A percentile compares a stretch with the other conserved stretches of the same genome.
phyloP scores from a whole-genome alignment of 2,797 vertebrate species.

The Tragopan temminckii region DNA sequence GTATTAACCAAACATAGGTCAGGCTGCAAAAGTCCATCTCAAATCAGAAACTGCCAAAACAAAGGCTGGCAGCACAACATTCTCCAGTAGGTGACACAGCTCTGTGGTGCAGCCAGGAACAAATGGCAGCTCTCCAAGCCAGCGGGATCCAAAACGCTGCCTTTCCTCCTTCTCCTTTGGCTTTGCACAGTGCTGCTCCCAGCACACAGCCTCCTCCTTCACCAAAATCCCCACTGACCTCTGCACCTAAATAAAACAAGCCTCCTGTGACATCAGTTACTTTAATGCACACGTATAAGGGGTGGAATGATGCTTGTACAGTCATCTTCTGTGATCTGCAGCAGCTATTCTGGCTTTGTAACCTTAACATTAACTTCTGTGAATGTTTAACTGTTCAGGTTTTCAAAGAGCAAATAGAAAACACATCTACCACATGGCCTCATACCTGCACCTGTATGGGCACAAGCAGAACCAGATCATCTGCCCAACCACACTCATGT shows the following conservation, averaged over 20 bases:
- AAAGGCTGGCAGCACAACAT: not conserved
- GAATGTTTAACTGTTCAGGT: conserved; percentile 26
- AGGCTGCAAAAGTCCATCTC: not conserved
- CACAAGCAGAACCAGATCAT: not conserved
- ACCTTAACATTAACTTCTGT: not conserved
- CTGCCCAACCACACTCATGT: not conserved
- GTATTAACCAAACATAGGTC: not conserved
- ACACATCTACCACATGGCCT: not conserved
- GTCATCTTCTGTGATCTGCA: rapidly evolving
- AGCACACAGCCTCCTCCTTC: not conserved
- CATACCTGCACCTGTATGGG: not conserved
- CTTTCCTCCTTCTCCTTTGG: not conserved
- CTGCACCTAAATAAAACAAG: not conserved
- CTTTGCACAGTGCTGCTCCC: not conserved
- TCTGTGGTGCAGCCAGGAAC: not conserved
- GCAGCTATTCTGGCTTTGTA: conserved; percentile 19
- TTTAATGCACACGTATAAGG: not conserved
- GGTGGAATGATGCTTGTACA: not conserved
- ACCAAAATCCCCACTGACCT: not conserved
- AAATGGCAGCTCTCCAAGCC: not conserved
- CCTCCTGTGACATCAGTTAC: rapidly evolving
- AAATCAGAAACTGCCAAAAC: not conserved
- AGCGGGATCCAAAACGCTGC: not conserved
- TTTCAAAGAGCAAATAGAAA: conserved; percentile 3
- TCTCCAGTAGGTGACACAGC: not conserved